Percentiles rank a stretch among this genome's conserved stretches.
Conservation (phyloP, 2,113 vertebrate genomes). For the Smithornis capensis region DNA sequence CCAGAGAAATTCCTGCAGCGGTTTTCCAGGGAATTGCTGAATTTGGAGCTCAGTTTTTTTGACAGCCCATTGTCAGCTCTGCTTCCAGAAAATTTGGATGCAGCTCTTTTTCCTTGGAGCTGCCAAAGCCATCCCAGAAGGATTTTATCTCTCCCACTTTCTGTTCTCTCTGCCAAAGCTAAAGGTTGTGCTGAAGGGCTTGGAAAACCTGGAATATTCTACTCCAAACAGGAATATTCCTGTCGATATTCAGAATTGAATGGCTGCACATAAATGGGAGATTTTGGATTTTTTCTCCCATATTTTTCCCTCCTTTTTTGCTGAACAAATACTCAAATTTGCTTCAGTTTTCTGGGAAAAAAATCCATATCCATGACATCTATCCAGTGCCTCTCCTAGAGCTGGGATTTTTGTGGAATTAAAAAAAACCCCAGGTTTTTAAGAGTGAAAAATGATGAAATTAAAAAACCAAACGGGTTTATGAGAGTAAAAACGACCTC, state of each 20-base stretch:
- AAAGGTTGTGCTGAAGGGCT: background rate
- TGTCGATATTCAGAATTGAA: background rate
- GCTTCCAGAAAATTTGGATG: background rate
- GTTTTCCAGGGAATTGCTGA: background rate
- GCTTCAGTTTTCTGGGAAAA: background rate
- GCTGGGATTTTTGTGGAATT: background rate
- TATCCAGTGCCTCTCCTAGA: background rate
- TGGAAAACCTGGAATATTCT: background rate
- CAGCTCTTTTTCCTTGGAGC: background rate
- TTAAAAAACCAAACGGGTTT: background rate
- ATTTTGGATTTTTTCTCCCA: background rate
- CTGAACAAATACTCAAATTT: background rate
- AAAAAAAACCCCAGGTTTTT: background rate
- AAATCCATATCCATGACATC: background rate
- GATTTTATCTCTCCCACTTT: background rate
- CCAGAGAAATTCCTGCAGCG: background rate
- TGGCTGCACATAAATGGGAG: background rate
- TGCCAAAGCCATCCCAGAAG: background rate
- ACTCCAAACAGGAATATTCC: background rate
- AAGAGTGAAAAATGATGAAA: background rate
- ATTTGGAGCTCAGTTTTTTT: background rate
- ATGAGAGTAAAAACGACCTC: background rate
- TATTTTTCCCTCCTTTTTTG: background rate
- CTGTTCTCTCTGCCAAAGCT: background rate
- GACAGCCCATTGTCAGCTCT: background rate